phyloP scores from a whole-genome alignment of 2,888 invertebrate genomes.

The Ophioninae sp. region DNA sequence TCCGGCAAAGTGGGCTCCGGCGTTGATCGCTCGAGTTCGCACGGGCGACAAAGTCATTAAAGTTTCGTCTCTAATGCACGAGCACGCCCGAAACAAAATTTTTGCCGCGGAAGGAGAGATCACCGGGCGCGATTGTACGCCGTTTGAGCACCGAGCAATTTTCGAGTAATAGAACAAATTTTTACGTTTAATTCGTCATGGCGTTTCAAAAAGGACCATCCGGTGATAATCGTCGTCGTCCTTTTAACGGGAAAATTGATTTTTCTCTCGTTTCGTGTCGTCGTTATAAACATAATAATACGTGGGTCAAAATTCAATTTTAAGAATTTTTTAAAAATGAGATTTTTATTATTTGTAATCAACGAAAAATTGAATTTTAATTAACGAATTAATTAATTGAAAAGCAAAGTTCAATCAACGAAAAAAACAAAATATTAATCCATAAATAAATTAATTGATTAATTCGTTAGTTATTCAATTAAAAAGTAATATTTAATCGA shows the following conservation, averaged over 20 bases:
- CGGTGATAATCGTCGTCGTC: neutral
- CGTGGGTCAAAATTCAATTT: neutral
- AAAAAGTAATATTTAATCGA: neutral
- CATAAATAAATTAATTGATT: neutral
- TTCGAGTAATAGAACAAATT: conserved; percentile 11
- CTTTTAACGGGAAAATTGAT: neutral
- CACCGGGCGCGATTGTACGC: conserved; percentile 25
- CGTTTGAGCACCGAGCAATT: conserved; percentile 7
- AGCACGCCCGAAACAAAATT: conserved; percentile 5
- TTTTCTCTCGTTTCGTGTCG: neutral
- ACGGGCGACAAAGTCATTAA: neutral
- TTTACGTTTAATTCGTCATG: conserved; percentile 1
- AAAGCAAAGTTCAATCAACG: neutral
- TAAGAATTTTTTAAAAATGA: neutral
- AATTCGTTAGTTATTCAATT: neutral
- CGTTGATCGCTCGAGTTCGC: neutral
- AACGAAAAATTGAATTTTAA: neutral
- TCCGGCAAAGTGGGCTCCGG: neutral
- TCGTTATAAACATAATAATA: neutral
- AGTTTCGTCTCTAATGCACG: conserved; percentile 27
- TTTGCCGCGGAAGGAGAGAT: neutral
- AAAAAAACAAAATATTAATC: neutral
- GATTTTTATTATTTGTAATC: neutral
- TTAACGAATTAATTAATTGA: neutral
- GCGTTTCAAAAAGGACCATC: neutral